A percentile compares a stretch with the other conserved stretches of the same genome.
phyloP scores from a whole-genome alignment of 2,113 vertebrate species.

The Rhynchomys soricoides region DNA sequence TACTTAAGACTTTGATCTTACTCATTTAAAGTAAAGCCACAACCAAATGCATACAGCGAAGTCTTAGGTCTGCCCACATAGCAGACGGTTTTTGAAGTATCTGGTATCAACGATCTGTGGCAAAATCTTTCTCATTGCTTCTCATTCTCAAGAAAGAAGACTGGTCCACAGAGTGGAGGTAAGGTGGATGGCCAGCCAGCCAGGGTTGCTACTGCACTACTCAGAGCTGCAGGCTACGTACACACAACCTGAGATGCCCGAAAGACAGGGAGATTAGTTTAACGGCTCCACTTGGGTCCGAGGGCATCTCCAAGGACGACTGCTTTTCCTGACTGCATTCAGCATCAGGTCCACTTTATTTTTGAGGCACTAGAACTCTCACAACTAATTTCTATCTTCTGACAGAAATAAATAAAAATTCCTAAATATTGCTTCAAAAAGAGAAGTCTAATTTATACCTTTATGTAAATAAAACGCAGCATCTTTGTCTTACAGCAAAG shows the following conservation, averaged over 20 bases:
- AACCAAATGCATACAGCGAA: not conserved
- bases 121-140: not conserved
- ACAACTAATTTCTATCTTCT: slow-evolving; percentile 15
- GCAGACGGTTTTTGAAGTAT: not conserved
- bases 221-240: not conserved
- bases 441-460: not conserved
- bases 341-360: not conserved
- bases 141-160: not conserved
- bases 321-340: not conserved
- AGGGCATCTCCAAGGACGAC: not conserved
- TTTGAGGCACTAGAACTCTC: not conserved
- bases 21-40: slow-evolving; percentile 5
- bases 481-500: not conserved
- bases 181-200: not conserved
- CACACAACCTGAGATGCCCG: not conserved
- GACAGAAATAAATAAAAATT: not conserved
- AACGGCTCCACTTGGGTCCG: not conserved
- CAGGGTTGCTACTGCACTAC: not conserved
- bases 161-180: not conserved
- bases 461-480: slow-evolving; percentile 16
- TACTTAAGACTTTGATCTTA: not conserved
- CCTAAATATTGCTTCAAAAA: not conserved
- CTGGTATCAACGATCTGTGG: slow-evolving; percentile 26
- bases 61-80: not conserved
- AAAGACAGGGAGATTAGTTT: not conserved